A percentile compares a stretch with the other conserved stretches of the same genome.
Evolutionary conservation across 2,797 vertebrate genomes (phyloP).

Genomic region (Melanotaenia boesemani): DNA sequence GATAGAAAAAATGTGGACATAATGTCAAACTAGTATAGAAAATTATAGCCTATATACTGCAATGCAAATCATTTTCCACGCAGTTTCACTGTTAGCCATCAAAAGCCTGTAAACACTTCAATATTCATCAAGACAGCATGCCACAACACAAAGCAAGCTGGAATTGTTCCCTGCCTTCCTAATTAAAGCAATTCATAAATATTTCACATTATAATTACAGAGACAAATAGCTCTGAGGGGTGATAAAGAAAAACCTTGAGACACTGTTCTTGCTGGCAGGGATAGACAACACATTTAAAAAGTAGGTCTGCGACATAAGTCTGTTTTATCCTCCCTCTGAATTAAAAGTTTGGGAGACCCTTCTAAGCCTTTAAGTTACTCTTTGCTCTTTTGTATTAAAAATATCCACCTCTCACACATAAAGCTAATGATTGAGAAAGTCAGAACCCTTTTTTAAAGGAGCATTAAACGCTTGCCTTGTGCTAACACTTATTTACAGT

Average conservation of each 20-base stretch:
- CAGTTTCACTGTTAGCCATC: constrained; percentile 18
- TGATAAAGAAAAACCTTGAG: background rate
- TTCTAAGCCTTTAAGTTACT: too few relatives aligned
- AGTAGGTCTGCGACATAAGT: background rate
- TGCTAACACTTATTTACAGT: constrained; percentile 6
- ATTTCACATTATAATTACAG: constrained; percentile 46
- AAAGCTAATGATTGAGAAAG: background rate
- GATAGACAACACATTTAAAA: background rate
- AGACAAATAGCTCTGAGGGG: constrained; percentile 21
- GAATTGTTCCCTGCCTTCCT: constrained; percentile 31
- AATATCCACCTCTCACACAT: too few relatives aligned
- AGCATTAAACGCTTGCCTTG: background rate
- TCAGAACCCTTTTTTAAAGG: background rate
- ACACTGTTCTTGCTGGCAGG: background rate
- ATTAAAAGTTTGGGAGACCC: constrained; percentile 16
- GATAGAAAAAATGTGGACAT: background rate
- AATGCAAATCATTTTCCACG: constrained; percentile 26
- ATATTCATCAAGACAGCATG: constrained; percentile 48
- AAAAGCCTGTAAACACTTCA: constrained; percentile 52
- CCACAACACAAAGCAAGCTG: constrained; percentile 42
- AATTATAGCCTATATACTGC: constrained; percentile 20
- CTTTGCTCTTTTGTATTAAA: background rate
- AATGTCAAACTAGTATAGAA: constrained; percentile 4
- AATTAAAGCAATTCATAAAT: constrained; percentile 70
- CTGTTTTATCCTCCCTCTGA: background rate